A percentile compares a stretch with the other conserved stretches of the same genome.
Conservation (phyloP, 2,113 vertebrate species). For the Ctenodactylus gundi region DNA sequence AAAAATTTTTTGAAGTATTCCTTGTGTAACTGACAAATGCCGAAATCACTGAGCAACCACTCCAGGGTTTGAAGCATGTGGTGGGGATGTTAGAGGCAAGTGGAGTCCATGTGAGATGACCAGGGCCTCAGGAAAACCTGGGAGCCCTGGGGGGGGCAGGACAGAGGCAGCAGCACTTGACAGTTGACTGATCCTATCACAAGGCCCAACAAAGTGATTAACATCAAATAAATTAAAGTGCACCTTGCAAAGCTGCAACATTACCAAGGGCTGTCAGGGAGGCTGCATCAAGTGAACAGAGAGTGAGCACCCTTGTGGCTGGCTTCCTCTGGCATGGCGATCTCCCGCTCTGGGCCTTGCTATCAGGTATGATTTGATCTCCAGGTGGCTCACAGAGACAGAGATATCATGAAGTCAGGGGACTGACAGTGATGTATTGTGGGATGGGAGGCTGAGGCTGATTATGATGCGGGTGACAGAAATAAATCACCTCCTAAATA, state of each 20-base stretch:
- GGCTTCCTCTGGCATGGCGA: background rate
- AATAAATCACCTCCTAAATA: slow-evolving; percentile 59
- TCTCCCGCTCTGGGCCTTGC: background rate
- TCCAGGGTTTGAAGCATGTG: rapidly evolving
- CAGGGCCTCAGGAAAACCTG: background rate
- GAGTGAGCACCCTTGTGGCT: background rate
- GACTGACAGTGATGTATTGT: slow-evolving; percentile 69
- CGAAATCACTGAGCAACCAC: background rate
- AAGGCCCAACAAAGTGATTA: slow-evolving; percentile 54
- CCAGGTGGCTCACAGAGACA: slow-evolving; percentile 38
- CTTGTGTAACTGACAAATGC: background rate
- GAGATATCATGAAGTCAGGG: slow-evolving; percentile 65
- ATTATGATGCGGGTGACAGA: slow-evolving; percentile 47
- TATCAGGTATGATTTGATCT: slow-evolving; percentile 46
- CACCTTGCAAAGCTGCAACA: background rate
- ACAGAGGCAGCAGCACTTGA: background rate
- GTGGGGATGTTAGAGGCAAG: rapidly evolving
- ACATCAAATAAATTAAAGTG: slow-evolving; percentile 22
- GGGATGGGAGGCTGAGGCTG: slow-evolving; percentile 42
- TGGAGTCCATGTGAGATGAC: rapidly evolving
- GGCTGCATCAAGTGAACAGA: background rate
- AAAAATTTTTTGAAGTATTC: background rate
- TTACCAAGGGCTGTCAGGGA: slow-evolving; percentile 6
- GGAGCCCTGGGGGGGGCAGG: background rate
- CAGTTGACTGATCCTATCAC: background rate